A percentile compares a stretch with the other conserved stretches of the same genome.
Evolutionary conservation across 1,140 invertebrate genomes (phyloP).

Genomic region (Polypedilum pembai): DNA sequence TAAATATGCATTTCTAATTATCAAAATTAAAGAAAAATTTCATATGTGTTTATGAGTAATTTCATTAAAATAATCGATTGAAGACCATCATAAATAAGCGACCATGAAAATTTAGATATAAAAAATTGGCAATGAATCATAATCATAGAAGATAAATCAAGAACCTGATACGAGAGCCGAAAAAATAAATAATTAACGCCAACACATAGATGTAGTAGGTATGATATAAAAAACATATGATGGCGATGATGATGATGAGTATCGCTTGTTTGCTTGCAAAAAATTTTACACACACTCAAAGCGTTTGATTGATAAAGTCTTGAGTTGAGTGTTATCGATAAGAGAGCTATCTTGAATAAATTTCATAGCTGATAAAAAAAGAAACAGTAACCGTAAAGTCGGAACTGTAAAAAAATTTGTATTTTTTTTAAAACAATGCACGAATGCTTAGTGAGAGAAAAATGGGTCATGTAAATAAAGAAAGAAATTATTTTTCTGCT

Average conservation of each 20-base stretch:
- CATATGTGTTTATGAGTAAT: not conserved
- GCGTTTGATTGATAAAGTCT: too few relatives aligned
- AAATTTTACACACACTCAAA: too few relatives aligned
- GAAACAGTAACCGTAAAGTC: too few relatives aligned
- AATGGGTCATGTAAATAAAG: not conserved
- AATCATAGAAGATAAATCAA: not conserved
- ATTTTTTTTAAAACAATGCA: not conserved
- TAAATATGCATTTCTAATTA: too few relatives aligned
- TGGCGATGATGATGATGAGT: too few relatives aligned
- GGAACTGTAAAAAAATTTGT: too few relatives aligned
- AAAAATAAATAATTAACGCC: not conserved
- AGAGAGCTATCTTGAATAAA: too few relatives aligned
- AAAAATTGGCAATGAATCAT: conserved; percentile 18
- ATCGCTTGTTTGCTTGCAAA: too few relatives aligned
- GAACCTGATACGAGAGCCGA: not conserved
- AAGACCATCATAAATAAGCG: not conserved
- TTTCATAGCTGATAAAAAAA: too few relatives aligned
- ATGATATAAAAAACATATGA: too few relatives aligned
- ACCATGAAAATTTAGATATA: not conserved
- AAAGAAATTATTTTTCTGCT: not conserved
- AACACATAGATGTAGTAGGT: not conserved
- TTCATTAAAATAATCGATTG: not conserved
- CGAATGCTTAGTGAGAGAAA: not conserved
- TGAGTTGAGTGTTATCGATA: too few relatives aligned
- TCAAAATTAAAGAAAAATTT: too few relatives aligned